A percentile compares a stretch with the other conserved stretches of the same genome.
Evolutionary conservation across 2,113 vertebrate species (phyloP).

Genomic region (Phoxinus phoxinus): DNA sequence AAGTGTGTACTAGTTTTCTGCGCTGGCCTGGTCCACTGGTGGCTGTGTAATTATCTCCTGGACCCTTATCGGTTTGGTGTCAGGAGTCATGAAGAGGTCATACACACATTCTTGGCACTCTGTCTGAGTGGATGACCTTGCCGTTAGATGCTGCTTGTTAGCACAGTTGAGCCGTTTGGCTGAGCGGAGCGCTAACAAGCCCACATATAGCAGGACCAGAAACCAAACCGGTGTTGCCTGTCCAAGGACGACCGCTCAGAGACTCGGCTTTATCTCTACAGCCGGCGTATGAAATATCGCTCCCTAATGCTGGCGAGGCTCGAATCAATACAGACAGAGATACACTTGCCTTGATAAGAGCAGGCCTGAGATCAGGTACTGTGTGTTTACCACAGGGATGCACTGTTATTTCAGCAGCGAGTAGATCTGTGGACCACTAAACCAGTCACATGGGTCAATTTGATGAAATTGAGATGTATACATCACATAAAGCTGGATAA

Average conservation of each 20-base stretch:
- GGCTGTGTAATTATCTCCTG: slow-evolving; percentile 19
- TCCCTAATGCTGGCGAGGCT: neutral
- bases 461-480: too few species aligned
- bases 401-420: neutral
- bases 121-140: slow-evolving; percentile 33
- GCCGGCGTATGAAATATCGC: neutral
- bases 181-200: slow-evolving; percentile 42
- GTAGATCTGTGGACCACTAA: neutral
- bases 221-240: slow-evolving; percentile 32
- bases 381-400: slow-evolving; percentile 15
- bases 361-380: neutral
- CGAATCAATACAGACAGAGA: neutral
- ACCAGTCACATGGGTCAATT: too few species aligned
- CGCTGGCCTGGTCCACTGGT: neutral
- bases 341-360: neutral
- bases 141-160: slow-evolving; percentile 48
- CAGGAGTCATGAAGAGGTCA: slow-evolving; percentile 16
- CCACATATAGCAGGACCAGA: slow-evolving; percentile 1
- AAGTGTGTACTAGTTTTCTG: slow-evolving; percentile 18
- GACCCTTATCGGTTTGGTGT: slow-evolving; percentile 40
- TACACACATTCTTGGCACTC: slow-evolving; percentile 15
- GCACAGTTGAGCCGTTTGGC: slow-evolving; percentile 24
- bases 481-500: too few species aligned
- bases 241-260: slow-evolving; percentile 22
- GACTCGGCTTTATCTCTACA: neutral